Evolutionary conservation across 2,113 vertebrate genomes (phyloP), one percentile per base, ranked within the genome.

Genomic region (Symphodus melops): DNA sequence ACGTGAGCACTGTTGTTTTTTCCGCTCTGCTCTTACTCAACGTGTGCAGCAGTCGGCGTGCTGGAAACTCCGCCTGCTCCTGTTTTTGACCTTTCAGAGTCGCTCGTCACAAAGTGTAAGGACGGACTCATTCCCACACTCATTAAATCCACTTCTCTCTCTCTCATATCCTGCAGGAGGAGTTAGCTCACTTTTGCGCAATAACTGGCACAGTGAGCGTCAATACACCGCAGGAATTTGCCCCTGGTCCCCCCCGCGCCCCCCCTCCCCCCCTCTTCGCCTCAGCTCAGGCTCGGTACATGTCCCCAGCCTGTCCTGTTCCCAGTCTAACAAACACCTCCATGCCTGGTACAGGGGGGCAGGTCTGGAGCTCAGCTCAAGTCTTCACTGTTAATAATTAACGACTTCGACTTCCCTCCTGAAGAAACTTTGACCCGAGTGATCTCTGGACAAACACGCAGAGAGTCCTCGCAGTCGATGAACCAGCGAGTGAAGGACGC

Each of bases 361-460:
- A 17, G 58, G 21, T 57, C 20, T 23, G 64, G 41, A 79, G 53
- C 59, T 44, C 36, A 3, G 66, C 49, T 3, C 59, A 37, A n/a
- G 54, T 57, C 33, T 8, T 1, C 10, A 68, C 60, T 56, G 91
- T 93, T 86, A 92, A 93, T 93, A 28, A 91, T 89, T 90, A 11
- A 42, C 1, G 3, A 25, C 33, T 54, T 60, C 37, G 21, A 39
- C 19, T 36, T 55, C 76, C 46, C 46, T 60, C 70, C 52, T 19
- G 53, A 2, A 21, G 25, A 81, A 80, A 79, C 77, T 90, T 83
- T 89, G 88, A 54, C 84, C 88, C 0, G 19, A 6, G 8, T 19
- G 36, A 11, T 21, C 53, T 39, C 4, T 33, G 25, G 25, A 73
- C 79, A 86, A 85, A 92, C 19, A 86, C 1, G 48, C 25, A 59